These are phyloP conservation scores for Empis stercorea DNA, from an alignment of 2,888 invertebrate species.

Conservation along the genomic window DNA sequence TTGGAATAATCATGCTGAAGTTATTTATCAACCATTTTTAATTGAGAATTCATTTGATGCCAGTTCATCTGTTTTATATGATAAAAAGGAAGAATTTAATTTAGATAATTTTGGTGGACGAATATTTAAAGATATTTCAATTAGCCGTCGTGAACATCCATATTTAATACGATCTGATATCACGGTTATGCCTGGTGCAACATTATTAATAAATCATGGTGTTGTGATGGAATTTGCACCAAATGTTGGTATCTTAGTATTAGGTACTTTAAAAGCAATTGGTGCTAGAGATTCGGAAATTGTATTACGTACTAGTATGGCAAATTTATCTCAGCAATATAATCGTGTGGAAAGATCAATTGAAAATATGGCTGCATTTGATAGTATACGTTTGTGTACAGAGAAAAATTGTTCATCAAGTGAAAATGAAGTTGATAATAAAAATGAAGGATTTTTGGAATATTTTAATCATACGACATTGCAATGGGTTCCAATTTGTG, in stretches of 20 bases:
- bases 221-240: slow-evolving; percentile 88
- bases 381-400: slow-evolving; percentile 67
- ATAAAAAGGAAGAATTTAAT: slow-evolving; percentile 43
- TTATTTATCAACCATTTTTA: slow-evolving; percentile 78
- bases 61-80: slow-evolving; percentile 55
- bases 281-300: slow-evolving; percentile 67
- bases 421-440: slow-evolving; percentile 39
- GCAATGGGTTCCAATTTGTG: slow-evolving; percentile 96
- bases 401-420: slow-evolving; percentile 54
- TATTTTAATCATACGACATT: slow-evolving; percentile 89
- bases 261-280: slow-evolving; percentile 76
- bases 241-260: slow-evolving; percentile 87
- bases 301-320: slow-evolving; percentile 57
- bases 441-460: slow-evolving; percentile 80
- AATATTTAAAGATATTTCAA: slow-evolving; percentile 49
- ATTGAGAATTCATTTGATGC: slow-evolving; percentile 63
- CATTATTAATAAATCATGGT: slow-evolving; percentile 74
- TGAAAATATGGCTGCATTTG: slow-evolving; percentile 41
- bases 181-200: slow-evolving; percentile 91
- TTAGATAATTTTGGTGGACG: slow-evolving; percentile 65
- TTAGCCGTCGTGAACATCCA: slow-evolving; percentile 52
- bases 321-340: slow-evolving; percentile 22
- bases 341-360: slow-evolving; percentile 34
- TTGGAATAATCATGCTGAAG: slow-evolving; percentile 96
- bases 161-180: slow-evolving; percentile 79